A percentile compares a stretch with the other conserved stretches of the same genome.
phyloP scores from a whole-genome alignment of 2,888 invertebrate genomes.

The Philereme transversata region DNA sequence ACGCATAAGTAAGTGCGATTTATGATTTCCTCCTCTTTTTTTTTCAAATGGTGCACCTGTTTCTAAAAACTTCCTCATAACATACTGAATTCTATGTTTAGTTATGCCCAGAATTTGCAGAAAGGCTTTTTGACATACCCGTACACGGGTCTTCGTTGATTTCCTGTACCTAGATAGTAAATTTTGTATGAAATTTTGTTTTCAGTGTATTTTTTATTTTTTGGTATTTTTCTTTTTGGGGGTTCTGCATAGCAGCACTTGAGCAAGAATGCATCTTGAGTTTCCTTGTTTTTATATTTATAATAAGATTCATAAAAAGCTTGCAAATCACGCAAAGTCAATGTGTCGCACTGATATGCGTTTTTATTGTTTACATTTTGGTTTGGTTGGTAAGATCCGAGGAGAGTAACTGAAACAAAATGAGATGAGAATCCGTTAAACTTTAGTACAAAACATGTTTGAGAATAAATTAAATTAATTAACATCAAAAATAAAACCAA shows the following conservation, averaged over 20 bases:
- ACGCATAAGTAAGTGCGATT: too few relatives aligned
- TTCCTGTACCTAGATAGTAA: too few relatives aligned
- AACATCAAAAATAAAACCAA: too few relatives aligned
- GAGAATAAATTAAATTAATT: too few relatives aligned
- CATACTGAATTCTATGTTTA: conserved; percentile 9
- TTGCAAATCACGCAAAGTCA: conserved; percentile 17
- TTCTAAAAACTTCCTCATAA: conserved; percentile 18
- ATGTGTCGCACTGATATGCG: conserved; percentile 16
- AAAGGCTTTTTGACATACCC: conserved; percentile 11
- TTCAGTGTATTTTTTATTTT: conserved; percentile 4
- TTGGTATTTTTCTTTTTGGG: conserved; percentile 24
- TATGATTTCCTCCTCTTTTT: conserved; percentile 3
- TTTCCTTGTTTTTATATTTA: conserved; percentile 28
- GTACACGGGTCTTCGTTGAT: conserved; percentile 20
- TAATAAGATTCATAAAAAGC: conserved; percentile 24
- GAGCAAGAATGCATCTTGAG: not conserved
- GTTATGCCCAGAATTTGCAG: conserved; percentile 5
- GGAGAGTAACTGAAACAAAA: too few relatives aligned
- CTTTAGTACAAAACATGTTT: too few relatives aligned
- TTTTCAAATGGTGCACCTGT: conserved; percentile 13
- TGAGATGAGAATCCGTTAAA: too few relatives aligned
- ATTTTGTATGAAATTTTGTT: too few relatives aligned
- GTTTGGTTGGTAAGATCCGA: too few relatives aligned
- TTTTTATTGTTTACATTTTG: too few relatives aligned
- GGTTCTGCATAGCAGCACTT: not conserved